Conservation (phyloP, 2,113 vertebrate species). For the Rana temporaria region DNA sequence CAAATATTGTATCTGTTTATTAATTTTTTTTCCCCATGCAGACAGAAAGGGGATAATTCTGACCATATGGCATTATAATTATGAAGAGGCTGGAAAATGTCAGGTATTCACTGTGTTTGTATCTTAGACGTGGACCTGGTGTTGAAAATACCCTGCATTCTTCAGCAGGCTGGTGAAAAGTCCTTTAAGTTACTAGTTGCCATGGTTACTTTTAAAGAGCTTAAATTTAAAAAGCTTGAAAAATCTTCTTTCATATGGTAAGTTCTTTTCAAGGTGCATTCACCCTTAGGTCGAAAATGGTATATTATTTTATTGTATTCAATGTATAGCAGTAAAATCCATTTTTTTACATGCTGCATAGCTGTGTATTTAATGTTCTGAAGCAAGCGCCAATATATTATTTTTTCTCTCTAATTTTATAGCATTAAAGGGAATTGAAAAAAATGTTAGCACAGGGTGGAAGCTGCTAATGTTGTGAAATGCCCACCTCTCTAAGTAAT, state of each 20-base stretch:
- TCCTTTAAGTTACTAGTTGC: slow-evolving; percentile 44
- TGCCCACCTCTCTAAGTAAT: background rate
- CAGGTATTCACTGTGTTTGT: slow-evolving; percentile 33
- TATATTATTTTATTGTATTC: slow-evolving; percentile 47
- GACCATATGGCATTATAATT: slow-evolving; percentile 4
- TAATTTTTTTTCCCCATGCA: background rate
- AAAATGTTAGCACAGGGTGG: background rate
- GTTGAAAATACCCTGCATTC: slow-evolving; percentile 32
- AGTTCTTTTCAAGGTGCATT: slow-evolving; percentile 51
- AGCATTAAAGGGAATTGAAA: slow-evolving; percentile 7
- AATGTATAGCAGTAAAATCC: slow-evolving; percentile 13
- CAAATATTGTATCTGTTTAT: background rate
- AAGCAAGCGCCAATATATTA: slow-evolving; percentile 13
- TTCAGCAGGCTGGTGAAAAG: slow-evolving; percentile 28
- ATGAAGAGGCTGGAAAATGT: slow-evolving; percentile 17
- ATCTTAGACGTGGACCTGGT: slow-evolving; percentile 11
- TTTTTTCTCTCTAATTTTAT: slow-evolving; percentile 6
- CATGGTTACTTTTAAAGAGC: slow-evolving; percentile 47
- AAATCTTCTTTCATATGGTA: slow-evolving; percentile 51
- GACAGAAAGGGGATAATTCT: slow-evolving; percentile 1
- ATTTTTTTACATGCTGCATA: slow-evolving; percentile 32
- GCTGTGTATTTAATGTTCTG: slow-evolving; percentile 31
- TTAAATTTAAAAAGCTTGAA: slow-evolving; percentile 46
- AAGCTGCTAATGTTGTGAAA: background rate
- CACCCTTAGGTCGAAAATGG: slow-evolving; percentile 49